A percentile compares a stretch with the other conserved stretches of the same genome.
Evolutionary conservation across 2,888 invertebrate genomes (phyloP).

Genomic region (Chymomyza amoena): DNA sequence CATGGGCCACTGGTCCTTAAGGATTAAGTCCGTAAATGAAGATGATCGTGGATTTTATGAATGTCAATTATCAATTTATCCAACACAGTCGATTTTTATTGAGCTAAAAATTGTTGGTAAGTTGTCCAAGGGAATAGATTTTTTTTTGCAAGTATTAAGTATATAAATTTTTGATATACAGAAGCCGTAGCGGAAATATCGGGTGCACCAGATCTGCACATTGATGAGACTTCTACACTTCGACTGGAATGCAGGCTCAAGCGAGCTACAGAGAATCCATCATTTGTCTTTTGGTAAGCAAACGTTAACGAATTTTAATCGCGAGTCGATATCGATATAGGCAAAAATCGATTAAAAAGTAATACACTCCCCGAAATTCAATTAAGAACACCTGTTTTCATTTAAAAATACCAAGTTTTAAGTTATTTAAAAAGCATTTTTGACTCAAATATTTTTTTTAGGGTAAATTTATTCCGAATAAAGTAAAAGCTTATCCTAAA

Average conservation of each 20-base stretch:
- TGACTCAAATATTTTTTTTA: too few species aligned
- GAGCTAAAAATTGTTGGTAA: conserved; percentile 84
- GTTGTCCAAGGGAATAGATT: conserved; percentile 48
- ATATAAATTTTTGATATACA: conserved; percentile 31
- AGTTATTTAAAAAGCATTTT: too few species aligned
- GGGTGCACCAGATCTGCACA: conserved; percentile 78
- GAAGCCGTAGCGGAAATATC: conserved; percentile 79
- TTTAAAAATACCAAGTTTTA: too few species aligned
- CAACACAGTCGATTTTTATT: conserved; percentile 83
- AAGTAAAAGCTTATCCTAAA: too few species aligned
- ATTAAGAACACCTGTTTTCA: too few species aligned
- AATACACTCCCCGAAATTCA: too few species aligned
- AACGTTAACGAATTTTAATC: neutral
- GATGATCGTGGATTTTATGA: conserved; percentile 81
- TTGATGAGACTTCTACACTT: conserved; percentile 78
- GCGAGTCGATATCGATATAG: too few species aligned
- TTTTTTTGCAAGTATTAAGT: neutral
- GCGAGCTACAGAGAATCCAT: conserved; percentile 78
- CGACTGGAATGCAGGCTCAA: conserved; percentile 78
- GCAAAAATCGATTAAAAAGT: too few species aligned
- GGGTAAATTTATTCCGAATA: too few species aligned
- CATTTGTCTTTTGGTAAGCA: conserved; percentile 78
- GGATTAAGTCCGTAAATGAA: conserved; percentile 78
- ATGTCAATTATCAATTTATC: conserved; percentile 84
- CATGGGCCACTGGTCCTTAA: conserved; percentile 81